These are phyloP conservation scores for Colius striatus DNA, from an alignment of 2,113 vertebrate genomes.

Conservation along the genomic window DNA sequence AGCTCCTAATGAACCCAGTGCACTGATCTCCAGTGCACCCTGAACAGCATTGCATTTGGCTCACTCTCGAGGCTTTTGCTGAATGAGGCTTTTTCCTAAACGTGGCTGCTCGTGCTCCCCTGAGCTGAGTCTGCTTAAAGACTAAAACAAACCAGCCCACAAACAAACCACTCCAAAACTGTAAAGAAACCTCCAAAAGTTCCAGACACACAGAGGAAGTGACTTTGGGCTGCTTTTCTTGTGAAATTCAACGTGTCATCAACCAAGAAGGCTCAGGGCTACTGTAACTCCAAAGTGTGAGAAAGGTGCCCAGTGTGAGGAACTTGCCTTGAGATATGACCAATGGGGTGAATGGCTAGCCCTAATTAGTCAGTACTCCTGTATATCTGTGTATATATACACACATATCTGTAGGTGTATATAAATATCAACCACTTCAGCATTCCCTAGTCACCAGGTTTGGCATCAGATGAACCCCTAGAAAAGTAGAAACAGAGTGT, in stretches of 20 bases:
- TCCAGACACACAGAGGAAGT: not conserved
- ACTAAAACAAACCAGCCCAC: not conserved
- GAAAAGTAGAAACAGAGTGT: not conserved
- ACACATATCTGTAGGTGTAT: too few relatives aligned
- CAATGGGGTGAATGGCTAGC: not conserved
- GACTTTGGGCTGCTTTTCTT: not conserved
- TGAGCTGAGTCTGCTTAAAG: not conserved
- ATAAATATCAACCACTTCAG: not conserved
- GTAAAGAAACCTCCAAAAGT: not conserved
- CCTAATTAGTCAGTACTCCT: not conserved
- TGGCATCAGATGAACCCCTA: not conserved
- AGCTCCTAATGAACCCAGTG: not conserved
- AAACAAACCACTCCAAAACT: not conserved
- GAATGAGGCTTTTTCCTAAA: not conserved
- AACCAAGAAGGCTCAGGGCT: not conserved
- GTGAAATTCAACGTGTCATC: not conserved
- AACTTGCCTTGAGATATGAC: fast-evolving
- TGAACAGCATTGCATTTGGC: fast-evolving
- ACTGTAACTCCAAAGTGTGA: not conserved
- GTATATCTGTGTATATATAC: too few relatives aligned
- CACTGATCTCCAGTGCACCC: not conserved
- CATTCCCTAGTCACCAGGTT: not conserved
- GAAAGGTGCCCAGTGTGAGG: not conserved
- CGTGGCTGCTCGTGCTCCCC: not conserved
- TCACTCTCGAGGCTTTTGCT: not conserved